A percentile compares a stretch with the other conserved stretches of the same genome.
phyloP scores from a whole-genome alignment of 2,888 invertebrate genomes.

The Chloroclysta siterata region DNA sequence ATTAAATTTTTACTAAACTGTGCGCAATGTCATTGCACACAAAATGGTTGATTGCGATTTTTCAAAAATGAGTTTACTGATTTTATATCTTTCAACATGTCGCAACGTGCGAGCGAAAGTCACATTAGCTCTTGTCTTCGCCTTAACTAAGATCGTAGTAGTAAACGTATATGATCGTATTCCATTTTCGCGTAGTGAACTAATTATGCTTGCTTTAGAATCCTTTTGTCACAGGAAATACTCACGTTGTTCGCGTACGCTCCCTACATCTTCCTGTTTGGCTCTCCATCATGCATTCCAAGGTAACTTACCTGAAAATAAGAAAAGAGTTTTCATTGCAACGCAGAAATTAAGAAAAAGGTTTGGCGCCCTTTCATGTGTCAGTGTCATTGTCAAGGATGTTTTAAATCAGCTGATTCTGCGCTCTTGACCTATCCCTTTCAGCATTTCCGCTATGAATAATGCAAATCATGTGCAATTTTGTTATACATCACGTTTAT shows the following conservation, averaged over 20 bases:
- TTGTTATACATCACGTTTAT: slow-evolving; percentile 1
- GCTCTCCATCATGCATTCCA: slow-evolving; percentile 49
- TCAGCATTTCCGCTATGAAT: slow-evolving; percentile 8
- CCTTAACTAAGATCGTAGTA: too few species aligned
- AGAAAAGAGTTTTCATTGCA: slow-evolving; percentile 42
- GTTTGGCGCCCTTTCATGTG: slow-evolving; percentile 11
- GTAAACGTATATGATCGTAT: neutral
- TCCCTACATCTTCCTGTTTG: slow-evolving; percentile 45
- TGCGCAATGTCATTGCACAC: too few species aligned
- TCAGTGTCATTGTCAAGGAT: slow-evolving; percentile 25
- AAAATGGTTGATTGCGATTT: too few species aligned
- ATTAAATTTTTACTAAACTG: too few species aligned
- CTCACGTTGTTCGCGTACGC: slow-evolving; percentile 49
- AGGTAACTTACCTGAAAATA: slow-evolving; percentile 75
- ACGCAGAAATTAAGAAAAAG: slow-evolving; percentile 7
- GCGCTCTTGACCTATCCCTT: slow-evolving; percentile 11
- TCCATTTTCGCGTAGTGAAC: neutral
- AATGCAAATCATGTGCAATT: slow-evolving; percentile 6
- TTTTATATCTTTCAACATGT: too few species aligned
- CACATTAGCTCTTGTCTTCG: too few species aligned
- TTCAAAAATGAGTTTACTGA: too few species aligned
- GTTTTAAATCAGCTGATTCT: slow-evolving; percentile 7
- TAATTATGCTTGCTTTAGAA: slow-evolving; percentile 2
- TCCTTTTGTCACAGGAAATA: slow-evolving; percentile 41
- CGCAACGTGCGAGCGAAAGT: too few species aligned